Evolutionary conservation across 2,888 invertebrate species (phyloP), one percentile per base, ranked within the genome.

Genomic region (Schrankia costaestrigalis): DNA sequence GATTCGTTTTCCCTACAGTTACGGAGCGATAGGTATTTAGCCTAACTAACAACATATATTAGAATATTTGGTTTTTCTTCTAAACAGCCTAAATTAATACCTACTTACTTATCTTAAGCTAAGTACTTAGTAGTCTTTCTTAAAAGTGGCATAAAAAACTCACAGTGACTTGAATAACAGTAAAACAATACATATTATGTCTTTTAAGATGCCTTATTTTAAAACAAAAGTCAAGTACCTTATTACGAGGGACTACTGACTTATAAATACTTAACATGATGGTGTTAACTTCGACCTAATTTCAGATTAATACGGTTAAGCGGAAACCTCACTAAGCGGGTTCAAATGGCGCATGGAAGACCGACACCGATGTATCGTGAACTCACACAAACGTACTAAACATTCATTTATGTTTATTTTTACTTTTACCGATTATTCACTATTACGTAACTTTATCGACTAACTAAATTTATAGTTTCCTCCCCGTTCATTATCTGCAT

Each of bases 401-500:
- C 68, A 63, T 60, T 64, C 54, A 66, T 45, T 68, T 66, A 71
- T 76, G 74, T 75, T 77, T 78, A 75, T 71, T 76, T 71, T 69
- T 71, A n/a, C n/a, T 71, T 80, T 75, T 65, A 56, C 62, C 64
- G 54, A 75, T 77, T 75, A 69, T 67, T 76, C 72, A 69, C 70
- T 67, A 80, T 85, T 84, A 78, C 69, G 71, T 64, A 83, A 87
- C 74, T 86, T 86, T 80, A 50, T 69, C 75, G 67, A 80, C 74
- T 80, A 77, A 82, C 63, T 76, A 82, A 80, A 87, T 87, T 87
- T 87, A 87, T 85, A 78, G 84, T 85, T 85, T 87, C 87, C 87
- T 74, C 86, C 86, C 73, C 69, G 79, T 83, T 87, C 86, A 86
- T 87, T 87, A 87, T 80, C 73, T 70, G 85, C 73, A 86, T 85